Percentiles rank a stretch among this genome's conserved stretches.
Conservation (phyloP, 2,113 vertebrate genomes). For the Noturus placidus region DNA sequence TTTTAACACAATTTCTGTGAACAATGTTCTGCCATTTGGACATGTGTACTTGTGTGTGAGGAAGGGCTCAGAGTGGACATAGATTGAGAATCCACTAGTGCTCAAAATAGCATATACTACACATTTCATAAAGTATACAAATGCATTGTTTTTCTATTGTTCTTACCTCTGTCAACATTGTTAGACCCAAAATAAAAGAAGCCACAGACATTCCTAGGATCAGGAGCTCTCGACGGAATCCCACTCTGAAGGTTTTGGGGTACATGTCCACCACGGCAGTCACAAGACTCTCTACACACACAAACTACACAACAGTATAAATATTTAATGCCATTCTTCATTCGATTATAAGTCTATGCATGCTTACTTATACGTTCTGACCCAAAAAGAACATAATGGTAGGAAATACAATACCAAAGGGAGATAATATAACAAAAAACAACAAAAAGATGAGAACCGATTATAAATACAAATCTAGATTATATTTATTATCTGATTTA, state of each 20-base stretch:
- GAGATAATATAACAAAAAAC: neutral
- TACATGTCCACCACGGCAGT: constrained; percentile 98
- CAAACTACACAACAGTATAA: constrained; percentile 76
- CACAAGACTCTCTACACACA: constrained; percentile 96
- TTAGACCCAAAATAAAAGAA: constrained; percentile 89
- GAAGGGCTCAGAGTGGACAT: neutral
- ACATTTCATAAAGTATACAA: neutral
- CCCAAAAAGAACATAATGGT: neutral
- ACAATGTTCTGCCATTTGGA: neutral
- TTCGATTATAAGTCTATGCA: neutral
- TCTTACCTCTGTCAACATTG: constrained; percentile 94
- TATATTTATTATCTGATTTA: neutral
- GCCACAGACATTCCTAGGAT: constrained; percentile 87
- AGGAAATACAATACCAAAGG: neutral
- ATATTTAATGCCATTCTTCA: neutral
- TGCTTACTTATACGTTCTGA: neutral
- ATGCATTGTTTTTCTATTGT: neutral
- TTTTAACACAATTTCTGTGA: neutral
- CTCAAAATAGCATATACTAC: neutral
- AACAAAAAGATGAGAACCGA: neutral
- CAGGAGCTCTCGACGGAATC: constrained; percentile 89
- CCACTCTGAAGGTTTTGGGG: constrained; percentile 91
- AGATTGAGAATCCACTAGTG: neutral
- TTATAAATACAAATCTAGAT: neutral
- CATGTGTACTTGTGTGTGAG: neutral